phyloP scores from a whole-genome alignment of 1,140 invertebrate species.

The Helicoverpa zea region DNA sequence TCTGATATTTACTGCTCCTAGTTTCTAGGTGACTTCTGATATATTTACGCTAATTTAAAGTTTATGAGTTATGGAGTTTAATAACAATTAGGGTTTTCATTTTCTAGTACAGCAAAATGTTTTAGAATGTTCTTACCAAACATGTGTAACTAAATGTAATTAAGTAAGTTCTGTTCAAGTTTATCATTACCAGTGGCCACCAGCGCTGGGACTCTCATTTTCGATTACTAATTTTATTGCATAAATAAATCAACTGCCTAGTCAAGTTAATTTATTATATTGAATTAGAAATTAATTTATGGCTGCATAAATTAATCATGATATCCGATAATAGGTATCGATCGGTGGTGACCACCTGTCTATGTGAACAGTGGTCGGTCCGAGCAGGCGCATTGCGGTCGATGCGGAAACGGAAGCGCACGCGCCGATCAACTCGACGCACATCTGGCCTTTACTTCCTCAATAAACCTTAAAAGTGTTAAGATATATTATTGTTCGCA shows the following conservation, averaged over 20 bases:
- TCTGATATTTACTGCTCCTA: conserved; percentile 23
- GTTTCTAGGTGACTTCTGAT: conserved; percentile 9
- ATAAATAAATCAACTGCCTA: conserved; percentile 29
- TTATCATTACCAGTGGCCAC: conserved; percentile 5
- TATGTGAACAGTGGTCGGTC: conserved; percentile 24
- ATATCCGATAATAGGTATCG: conserved; percentile 43
- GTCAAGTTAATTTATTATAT: conserved; percentile 28
- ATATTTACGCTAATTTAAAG: conserved; percentile 13
- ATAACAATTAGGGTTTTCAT: background rate
- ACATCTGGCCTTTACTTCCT: conserved; percentile 78
- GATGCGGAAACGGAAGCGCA: conserved; percentile 78
- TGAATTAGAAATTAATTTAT: conserved; percentile 31
- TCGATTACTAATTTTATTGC: conserved; percentile 30
- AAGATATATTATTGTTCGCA: conserved; percentile 23
- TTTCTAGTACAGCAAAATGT: conserved; percentile 5
- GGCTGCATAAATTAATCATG: conserved; percentile 34
- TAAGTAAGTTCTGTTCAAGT: background rate
- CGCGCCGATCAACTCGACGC: conserved; percentile 66
- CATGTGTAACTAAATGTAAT: background rate
- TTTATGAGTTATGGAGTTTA: background rate
- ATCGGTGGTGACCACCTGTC: conserved; percentile 69
- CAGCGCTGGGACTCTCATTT: conserved; percentile 17
- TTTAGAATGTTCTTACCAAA: background rate
- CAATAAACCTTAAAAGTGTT: conserved; percentile 80
- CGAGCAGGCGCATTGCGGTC: conserved; percentile 43